Conservation (phyloP, 2,888 invertebrate genomes). For the Plemyria rubiginata region DNA sequence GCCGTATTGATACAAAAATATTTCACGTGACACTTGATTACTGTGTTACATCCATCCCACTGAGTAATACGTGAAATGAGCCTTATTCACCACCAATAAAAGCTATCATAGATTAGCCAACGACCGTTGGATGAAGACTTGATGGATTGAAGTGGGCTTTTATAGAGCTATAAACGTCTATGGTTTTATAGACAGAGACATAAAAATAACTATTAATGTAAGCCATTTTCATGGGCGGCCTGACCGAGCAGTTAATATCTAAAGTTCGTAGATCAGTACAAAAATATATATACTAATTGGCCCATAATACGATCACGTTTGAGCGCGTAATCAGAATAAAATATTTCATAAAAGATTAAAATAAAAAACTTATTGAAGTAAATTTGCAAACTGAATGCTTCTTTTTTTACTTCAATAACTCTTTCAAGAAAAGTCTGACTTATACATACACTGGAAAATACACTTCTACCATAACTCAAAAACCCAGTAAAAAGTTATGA, state of each 20-base stretch:
- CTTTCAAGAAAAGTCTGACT: too few relatives aligned
- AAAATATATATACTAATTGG: neutral
- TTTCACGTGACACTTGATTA: slow-evolving; percentile 13
- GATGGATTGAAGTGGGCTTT: slow-evolving; percentile 32
- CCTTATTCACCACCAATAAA: slow-evolving; percentile 21
- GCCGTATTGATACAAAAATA: slow-evolving; percentile 7
- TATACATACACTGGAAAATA: too few relatives aligned
- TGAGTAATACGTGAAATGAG: slow-evolving; percentile 14
- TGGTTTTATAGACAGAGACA: slow-evolving; percentile 32
- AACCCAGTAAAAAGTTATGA: too few relatives aligned
- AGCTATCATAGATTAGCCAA: slow-evolving; percentile 20
- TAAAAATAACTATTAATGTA: slow-evolving; percentile 30
- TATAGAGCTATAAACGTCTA: slow-evolving; percentile 30
- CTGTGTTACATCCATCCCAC: slow-evolving; percentile 9
- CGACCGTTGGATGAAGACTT: slow-evolving; percentile 22
- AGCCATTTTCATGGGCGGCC: slow-evolving; percentile 15
- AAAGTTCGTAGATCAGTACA: neutral
- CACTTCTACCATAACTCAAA: too few relatives aligned
- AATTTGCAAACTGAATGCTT: too few relatives aligned
- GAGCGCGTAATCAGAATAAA: neutral
- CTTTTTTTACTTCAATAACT: too few relatives aligned
- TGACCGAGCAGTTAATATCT: slow-evolving; percentile 4
- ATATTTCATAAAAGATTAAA: too few relatives aligned
- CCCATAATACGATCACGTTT: neutral
- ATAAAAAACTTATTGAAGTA: too few relatives aligned